phyloP scores from a whole-genome alignment of 2,113 vertebrate genomes.

The Lagopus leucura region DNA sequence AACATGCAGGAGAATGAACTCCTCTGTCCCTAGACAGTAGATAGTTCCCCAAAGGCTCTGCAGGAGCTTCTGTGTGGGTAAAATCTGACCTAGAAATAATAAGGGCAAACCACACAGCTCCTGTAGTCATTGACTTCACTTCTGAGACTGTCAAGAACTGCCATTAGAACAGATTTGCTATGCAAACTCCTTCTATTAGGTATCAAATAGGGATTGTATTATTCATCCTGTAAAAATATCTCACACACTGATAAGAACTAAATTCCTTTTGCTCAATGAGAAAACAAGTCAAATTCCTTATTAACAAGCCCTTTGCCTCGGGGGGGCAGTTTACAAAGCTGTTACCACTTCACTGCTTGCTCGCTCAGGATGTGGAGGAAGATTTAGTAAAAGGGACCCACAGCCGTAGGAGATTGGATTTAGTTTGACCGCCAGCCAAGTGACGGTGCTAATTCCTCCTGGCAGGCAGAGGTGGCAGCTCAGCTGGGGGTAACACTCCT shows the following conservation, averaged over 20 bases:
- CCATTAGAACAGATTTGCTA: not conserved
- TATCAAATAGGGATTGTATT: not conserved
- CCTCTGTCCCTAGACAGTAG: not conserved
- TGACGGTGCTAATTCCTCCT: rapidly evolving
- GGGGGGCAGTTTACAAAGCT: not conserved
- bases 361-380: not conserved
- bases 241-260: not conserved
- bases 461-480: not conserved
- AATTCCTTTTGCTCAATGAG: not conserved
- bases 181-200: not conserved
- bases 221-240: not conserved
- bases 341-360: not conserved
- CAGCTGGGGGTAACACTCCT: not conserved
- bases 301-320: not conserved
- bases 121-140: not conserved
- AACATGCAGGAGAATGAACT: not conserved
- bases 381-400: not conserved
- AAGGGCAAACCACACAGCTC: not conserved
- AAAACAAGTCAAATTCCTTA: not conserved
- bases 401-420: not conserved
- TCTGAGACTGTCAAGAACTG: not conserved
- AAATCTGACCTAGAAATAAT: not conserved
- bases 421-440: not conserved
- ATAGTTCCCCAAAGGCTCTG: not conserved
- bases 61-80: not conserved